Percentiles rank a stretch among this genome's conserved stretches.
Evolutionary conservation across 2,888 invertebrate genomes (phyloP).

Genomic region (Allygus modestus): DNA sequence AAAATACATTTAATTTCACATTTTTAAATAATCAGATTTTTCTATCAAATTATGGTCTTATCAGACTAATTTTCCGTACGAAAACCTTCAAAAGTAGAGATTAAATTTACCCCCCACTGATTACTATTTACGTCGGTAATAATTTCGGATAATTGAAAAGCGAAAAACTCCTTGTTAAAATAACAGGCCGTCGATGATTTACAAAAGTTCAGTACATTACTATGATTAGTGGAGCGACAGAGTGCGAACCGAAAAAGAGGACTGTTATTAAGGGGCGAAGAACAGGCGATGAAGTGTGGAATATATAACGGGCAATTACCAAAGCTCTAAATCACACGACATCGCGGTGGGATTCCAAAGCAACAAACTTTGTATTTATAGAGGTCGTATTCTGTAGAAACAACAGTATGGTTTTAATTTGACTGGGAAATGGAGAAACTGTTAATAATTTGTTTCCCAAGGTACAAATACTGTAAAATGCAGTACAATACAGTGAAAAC

Average conservation of each 20-base stretch:
- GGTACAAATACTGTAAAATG: too few relatives aligned
- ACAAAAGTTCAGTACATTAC: conserved; percentile 32
- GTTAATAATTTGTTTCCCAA: too few relatives aligned
- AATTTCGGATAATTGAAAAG: conserved; percentile 30
- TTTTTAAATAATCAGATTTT: too few relatives aligned
- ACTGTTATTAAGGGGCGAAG: conserved; percentile 18
- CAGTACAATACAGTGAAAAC: too few relatives aligned
- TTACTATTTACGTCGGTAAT: conserved; percentile 3
- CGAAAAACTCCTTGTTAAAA: not conserved
- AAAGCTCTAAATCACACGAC: conserved; percentile 7
- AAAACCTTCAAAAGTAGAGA: too few relatives aligned
- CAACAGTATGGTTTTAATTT: not conserved
- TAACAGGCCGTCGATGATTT: not conserved
- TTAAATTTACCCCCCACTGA: not conserved
- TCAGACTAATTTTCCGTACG: too few relatives aligned
- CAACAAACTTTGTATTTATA: not conserved
- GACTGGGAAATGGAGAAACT: conserved; percentile 23
- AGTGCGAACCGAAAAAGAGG: conserved; percentile 30
- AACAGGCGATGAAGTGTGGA: conserved; percentile 32
- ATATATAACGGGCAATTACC: conserved; percentile 34
- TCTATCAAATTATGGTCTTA: too few relatives aligned
- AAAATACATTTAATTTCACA: too few relatives aligned
- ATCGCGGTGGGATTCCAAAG: not conserved
- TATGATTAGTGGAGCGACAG: conserved; percentile 1
- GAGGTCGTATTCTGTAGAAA: not conserved